Evolutionary conservation across 2,797 vertebrate genomes (phyloP), one percentile per base, ranked within the genome.

Genomic region (Chanos chanos): DNA sequence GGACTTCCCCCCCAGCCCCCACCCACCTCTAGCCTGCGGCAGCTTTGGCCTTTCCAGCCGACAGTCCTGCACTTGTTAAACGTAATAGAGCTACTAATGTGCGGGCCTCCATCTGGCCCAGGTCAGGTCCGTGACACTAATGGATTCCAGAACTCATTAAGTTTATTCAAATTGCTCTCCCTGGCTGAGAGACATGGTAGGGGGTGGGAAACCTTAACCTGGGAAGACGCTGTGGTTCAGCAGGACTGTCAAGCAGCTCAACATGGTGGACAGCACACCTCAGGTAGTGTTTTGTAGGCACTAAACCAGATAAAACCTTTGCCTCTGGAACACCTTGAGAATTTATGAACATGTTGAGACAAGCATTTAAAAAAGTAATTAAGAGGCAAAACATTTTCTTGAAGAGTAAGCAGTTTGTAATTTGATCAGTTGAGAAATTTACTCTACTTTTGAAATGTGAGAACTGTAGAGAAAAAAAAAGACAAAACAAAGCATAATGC

Each of bases 31-130:
- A 39, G 15, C 19, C 40, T 67, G 53, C 37, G 64, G 65, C 70
- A 55, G 16, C 24, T 22, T 1, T 72, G 63, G 68, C 74, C 70
- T 65, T 71, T 73, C 55, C 39, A 25, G 16, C 53, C 47, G 57
- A 66, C 61, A 57, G 73, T 64, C 65, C 58, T 56, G 66, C 52
- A 55, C 69, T 75, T 80, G 75, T 77, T 68, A 77, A 76, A 71
- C 49, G 54, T 76, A 74, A 76, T 74, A 65, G 70, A 63, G 57
- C 70, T 57, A 44, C 44, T 61, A 66, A 45, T 75, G 59, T 62
- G 28, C 43, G 55, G 48, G 31, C 62, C 37, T 69, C 64, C 75
- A 71, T 64, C 73, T 74, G 73, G 67, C 52, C 52, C 37, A 24
- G 70, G 74, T 76, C 72, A 66, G 45, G 60, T 47, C 61, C 36